Evolutionary conservation across 1,140 invertebrate species (phyloP), one percentile per base, ranked within the genome.

Genomic region (Drosophila oshimai): DNA sequence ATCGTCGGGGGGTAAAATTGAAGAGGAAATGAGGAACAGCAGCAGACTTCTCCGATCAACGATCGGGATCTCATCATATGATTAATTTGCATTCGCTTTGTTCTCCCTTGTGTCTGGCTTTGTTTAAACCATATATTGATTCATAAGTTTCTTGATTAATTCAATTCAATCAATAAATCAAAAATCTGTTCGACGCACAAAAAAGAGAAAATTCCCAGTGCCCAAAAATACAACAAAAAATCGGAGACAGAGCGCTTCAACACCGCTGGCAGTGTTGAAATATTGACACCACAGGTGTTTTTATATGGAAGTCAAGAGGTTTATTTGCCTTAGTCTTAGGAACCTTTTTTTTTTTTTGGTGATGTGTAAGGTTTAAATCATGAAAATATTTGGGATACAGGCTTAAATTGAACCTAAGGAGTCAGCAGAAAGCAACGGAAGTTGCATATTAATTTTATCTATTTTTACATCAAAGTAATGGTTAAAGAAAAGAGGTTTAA

Each of bases 241-340:
- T 44, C 53, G 73, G 53, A 75, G 67, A 83, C 67, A 72, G 26
- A 57, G 83, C 65, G 65, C 83, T 58, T 88, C 83, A 88, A 88
- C 83, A 88, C 83, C 74, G 83, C 73, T 77, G 83, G 74, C 78
- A 68, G 83, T 88, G 83, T 88, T 88, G 83, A 88, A 88, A 88
- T 88, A 88, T 88, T 88, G 83, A 83, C 83, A 88, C 83, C 83
- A 78, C 83, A 88, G 83, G 83, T 89, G 83, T 60, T 88, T 83
- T 75, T 77, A 83, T 75, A 71, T 68, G 78, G 83, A 88, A 87
- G 76, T 87, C 68, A 51, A 61, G 50, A 49, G 67, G 70, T 41
- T 47, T 64, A 49, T 69, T 55, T 65, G 49, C 53, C 39, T 57
- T 68, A 45, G 41, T 22, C 26, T 12, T 36, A 33, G 60, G 24